These are phyloP conservation scores for Listrodromus nycthemerus DNA, from an alignment of 2,888 invertebrate genomes.

Conservation along the genomic window DNA sequence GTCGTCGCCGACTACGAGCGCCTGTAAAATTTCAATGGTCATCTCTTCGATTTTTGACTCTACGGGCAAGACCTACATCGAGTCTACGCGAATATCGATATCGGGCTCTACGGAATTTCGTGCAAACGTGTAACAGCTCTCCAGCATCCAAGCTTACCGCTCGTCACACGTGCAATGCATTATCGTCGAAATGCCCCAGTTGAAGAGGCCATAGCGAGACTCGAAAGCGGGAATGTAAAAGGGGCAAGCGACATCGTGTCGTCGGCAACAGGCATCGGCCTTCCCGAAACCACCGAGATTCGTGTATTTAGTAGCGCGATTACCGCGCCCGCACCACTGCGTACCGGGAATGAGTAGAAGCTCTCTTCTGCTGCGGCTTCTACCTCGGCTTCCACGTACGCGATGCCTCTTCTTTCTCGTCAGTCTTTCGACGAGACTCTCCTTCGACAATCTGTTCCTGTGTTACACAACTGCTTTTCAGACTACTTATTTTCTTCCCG, in stretches of 20 bases:
- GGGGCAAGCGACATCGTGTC: slow-evolving; percentile 94
- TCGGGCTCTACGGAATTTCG: not conserved
- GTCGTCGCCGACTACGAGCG: slow-evolving; percentile 2
- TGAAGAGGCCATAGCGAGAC: slow-evolving; percentile 93
- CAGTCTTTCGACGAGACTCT: slow-evolving; percentile 59
- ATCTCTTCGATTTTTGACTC: not conserved
- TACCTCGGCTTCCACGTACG: slow-evolving; percentile 82
- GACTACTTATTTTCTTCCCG: not conserved
- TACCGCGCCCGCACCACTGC: slow-evolving; percentile 97
- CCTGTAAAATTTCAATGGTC: not conserved
- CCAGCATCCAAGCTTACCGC: slow-evolving; percentile 86
- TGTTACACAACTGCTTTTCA: slow-evolving; percentile 33
- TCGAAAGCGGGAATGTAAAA: slow-evolving; percentile 93
- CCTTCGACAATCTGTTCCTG: slow-evolving; percentile 64
- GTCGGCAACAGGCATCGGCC: slow-evolving; percentile 93
- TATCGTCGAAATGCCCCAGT: slow-evolving; percentile 95
- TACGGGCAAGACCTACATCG: not conserved
- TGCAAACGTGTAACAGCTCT: slow-evolving; percentile 27
- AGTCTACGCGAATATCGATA: not conserved
- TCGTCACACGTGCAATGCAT: slow-evolving; percentile 97
- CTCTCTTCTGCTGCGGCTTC: slow-evolving; percentile 86
- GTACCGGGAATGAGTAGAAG: slow-evolving; percentile 94
- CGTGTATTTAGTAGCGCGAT: slow-evolving; percentile 91
- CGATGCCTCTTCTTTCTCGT: slow-evolving; percentile 61
- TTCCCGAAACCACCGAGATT: slow-evolving; percentile 93